phyloP scores from a whole-genome alignment of 2,888 invertebrate species.

The Agrotis exclamationis region DNA sequence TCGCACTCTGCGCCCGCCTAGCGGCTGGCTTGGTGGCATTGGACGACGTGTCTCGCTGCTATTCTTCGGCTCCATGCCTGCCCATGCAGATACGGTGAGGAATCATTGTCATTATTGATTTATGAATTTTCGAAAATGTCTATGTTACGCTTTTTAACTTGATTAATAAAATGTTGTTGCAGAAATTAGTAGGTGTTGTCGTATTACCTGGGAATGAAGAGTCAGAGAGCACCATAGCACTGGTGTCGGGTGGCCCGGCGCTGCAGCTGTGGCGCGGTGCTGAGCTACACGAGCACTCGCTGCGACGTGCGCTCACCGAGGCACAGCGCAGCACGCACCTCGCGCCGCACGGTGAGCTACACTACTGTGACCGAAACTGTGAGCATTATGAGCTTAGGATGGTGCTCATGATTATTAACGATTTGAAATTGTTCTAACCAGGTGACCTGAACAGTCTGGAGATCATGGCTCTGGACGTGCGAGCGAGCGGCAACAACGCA shows the following conservation, averaged over 20 bases:
- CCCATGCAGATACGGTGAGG: constrained; percentile 92
- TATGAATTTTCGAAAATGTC: neutral
- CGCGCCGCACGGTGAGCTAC: constrained; percentile 53
- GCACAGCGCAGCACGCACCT: constrained; percentile 89
- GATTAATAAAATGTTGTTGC: constrained; percentile 21
- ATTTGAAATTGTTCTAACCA: constrained; percentile 20
- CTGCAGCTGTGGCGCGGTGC: constrained; percentile 95
- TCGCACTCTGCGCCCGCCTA: constrained; percentile 93
- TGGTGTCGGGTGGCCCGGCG: constrained; percentile 93
- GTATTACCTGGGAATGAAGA: constrained; percentile 86
- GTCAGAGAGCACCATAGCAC: constrained; percentile 76
- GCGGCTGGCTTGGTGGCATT: constrained; percentile 97
- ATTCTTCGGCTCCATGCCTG: constrained; percentile 94
- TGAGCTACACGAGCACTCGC: constrained; percentile 95
- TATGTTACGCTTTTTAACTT: neutral
- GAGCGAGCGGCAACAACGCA: constrained; percentile 88
- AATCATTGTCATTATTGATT: neutral
- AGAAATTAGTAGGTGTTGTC: constrained; percentile 93
- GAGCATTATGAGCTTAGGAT: too few species aligned
- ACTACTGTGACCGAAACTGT: neutral
- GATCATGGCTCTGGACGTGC: constrained; percentile 95
- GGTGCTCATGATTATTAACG: too few species aligned
- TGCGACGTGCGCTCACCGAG: constrained; percentile 94
- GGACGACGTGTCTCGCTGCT: constrained; percentile 95
- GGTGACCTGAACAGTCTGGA: constrained; percentile 93